Percentiles rank a stretch among this genome's conserved stretches.
Conservation (phyloP, 2,888 invertebrate species). For the Morpho achilles region DNA sequence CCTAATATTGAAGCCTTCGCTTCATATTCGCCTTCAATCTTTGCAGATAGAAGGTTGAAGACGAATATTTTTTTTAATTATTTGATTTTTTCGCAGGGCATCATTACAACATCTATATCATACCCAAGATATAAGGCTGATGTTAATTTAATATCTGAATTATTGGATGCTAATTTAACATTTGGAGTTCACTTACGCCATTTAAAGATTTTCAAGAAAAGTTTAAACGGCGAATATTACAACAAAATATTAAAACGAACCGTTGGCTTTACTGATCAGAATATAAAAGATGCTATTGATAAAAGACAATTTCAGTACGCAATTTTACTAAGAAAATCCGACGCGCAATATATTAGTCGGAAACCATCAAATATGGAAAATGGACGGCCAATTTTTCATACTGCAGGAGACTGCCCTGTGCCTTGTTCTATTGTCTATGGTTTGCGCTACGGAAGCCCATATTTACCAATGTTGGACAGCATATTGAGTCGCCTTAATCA, state of each 20-base stretch:
- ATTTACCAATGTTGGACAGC: constrained; percentile 63
- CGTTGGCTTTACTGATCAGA: constrained; percentile 53
- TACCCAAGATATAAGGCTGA: constrained; percentile 56
- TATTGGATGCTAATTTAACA: constrained; percentile 49
- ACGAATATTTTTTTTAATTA: background rate
- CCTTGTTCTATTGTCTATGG: constrained; percentile 78
- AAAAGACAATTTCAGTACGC: constrained; percentile 65
- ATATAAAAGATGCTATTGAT: constrained; percentile 53
- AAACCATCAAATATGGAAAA: constrained; percentile 47
- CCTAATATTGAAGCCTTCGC: background rate
- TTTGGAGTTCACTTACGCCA: constrained; percentile 59
- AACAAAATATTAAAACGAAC: constrained; percentile 48
- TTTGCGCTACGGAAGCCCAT: constrained; percentile 79
- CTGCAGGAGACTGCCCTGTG: constrained; percentile 72
- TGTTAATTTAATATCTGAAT: constrained; percentile 44
- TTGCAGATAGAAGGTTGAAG: too few relatives aligned
- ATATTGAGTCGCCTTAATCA: constrained; percentile 68
- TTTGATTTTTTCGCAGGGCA: constrained; percentile 50
- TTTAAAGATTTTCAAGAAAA: constrained; percentile 52
- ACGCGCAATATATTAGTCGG: constrained; percentile 49
- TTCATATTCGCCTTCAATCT: too few relatives aligned
- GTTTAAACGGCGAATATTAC: constrained; percentile 37
- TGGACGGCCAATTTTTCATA: constrained; percentile 69
- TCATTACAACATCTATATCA: constrained; percentile 63
- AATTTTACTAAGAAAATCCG: constrained; percentile 66